Conservation (phyloP, 2,888 invertebrate genomes). For the Ischnus inquisitorius region DNA sequence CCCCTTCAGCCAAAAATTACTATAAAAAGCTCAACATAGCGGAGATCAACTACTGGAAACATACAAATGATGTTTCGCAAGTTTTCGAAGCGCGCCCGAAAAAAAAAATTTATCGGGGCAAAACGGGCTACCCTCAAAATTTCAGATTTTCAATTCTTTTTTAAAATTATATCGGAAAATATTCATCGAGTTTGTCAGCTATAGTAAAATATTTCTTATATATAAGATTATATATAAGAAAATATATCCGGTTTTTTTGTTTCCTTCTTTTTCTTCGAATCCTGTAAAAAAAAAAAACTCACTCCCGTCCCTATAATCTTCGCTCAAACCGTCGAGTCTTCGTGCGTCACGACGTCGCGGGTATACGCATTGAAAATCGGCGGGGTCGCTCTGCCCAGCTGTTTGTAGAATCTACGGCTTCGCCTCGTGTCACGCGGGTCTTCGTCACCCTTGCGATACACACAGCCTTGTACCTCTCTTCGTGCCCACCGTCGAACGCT, state of each 20-base stretch:
- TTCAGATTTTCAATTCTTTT: no score
- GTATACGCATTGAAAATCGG: slow-evolving; percentile 33
- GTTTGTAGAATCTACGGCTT: slow-evolving; percentile 77
- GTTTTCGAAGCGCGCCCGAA: no score
- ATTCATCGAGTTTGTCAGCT: no score
- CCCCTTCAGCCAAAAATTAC: no score
- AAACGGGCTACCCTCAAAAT: no score
- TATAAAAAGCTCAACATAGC: no score
- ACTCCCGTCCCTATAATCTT: background rate
- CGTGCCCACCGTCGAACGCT: background rate
- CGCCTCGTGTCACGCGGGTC: slow-evolving; percentile 75
- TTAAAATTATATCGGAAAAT: no score
- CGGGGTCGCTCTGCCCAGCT: slow-evolving; percentile 72
- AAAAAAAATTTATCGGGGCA: no score
- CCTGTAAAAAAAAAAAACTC: background rate
- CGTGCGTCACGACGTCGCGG: slow-evolving; percentile 29
- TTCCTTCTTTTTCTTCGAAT: background rate
- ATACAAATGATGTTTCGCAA: no score
- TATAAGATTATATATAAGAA: background rate
- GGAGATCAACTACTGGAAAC: no score
- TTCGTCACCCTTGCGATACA: slow-evolving; percentile 72
- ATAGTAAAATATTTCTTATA: no score
- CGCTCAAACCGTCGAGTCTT: slow-evolving; percentile 9
- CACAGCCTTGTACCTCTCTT: slow-evolving; percentile 41
- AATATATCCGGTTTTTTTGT: background rate